Evolutionary conservation across 2,888 invertebrate species (phyloP), one percentile per base, ranked within the genome.

Genomic region (Caenorhabditis sp.): DNA sequence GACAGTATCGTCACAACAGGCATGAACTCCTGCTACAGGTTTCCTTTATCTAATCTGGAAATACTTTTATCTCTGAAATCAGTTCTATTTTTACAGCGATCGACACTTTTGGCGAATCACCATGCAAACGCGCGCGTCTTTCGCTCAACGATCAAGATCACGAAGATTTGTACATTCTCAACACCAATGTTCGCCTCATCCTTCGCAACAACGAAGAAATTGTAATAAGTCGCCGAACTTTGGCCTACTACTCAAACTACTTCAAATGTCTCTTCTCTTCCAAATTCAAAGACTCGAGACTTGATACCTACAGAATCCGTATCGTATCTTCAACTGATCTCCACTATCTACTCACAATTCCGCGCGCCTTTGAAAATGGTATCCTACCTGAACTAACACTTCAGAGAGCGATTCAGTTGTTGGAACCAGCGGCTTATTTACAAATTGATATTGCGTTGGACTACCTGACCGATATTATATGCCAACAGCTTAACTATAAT

Each of bases 361-460:
- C 67, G 49, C 58, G 66, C 4, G 70, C 67, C 1, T 70, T 67
- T 27, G 70, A 75, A 54, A 54, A 66, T 26, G 70, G 70, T 25
- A 56, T 67, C 27, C 43, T 38, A 21, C 75, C 75, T 1, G 56
- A 70, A 26, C 26, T 75, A 7, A 43, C 52, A 17, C 7, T 70
- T 21, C 64, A 67, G 62, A 43, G 59, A 27, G 70, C 75, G 50
- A 52, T 75, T 54, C 67, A 74, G 63, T 63, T 75, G 8, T 49
- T 75, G 14, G 70, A 67, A 59, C 70, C 75, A 26, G 75, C 75
- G 17, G 70, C 75, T 21, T 75, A 62, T 53, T 67, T 75, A 5
- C 67, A 67, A 53, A 60, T 70, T 14, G 57, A 54, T 58, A 67
- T 56, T 43, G 70, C 59, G 50, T 59, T 70, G 12, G 65, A 70